Percentiles rank a stretch among this genome's conserved stretches.
Evolutionary conservation across 2,113 vertebrate species (phyloP).

Genomic region (Cyprinodon brontotheroides): DNA sequence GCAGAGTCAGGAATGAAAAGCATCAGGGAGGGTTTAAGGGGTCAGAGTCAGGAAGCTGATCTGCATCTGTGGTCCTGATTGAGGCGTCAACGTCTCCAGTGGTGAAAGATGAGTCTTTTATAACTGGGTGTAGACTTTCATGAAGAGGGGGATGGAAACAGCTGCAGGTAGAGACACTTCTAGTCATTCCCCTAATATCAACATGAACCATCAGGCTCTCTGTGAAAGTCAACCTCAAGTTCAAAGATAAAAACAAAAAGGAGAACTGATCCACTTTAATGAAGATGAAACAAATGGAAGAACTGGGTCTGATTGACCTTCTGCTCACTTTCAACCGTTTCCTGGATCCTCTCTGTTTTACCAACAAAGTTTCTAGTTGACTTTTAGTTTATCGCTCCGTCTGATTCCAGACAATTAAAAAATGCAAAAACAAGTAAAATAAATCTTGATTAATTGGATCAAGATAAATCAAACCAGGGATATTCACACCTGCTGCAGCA

Average conservation of each 20-base stretch:
- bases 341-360: background rate
- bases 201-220: background rate
- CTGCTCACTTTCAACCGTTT: background rate
- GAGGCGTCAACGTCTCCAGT: background rate
- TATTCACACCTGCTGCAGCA: background rate
- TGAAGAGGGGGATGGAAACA: constrained; percentile 9
- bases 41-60: background rate
- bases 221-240: background rate
- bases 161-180: background rate
- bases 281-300: background rate
- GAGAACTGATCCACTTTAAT: no score
- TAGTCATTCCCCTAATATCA: background rate
- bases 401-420: background rate
- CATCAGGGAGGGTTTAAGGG: background rate
- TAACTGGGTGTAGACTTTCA: background rate
- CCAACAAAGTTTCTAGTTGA: background rate
- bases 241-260: background rate
- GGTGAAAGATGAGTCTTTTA: constrained; percentile 7
- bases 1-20: background rate
- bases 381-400: background rate
- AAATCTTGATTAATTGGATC: background rate
- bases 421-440: background rate
- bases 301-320: background rate
- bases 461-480: background rate
- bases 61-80: background rate